phyloP scores from a whole-genome alignment of 2,113 vertebrate species.

The Cryptomyrus ogoouensis region DNA sequence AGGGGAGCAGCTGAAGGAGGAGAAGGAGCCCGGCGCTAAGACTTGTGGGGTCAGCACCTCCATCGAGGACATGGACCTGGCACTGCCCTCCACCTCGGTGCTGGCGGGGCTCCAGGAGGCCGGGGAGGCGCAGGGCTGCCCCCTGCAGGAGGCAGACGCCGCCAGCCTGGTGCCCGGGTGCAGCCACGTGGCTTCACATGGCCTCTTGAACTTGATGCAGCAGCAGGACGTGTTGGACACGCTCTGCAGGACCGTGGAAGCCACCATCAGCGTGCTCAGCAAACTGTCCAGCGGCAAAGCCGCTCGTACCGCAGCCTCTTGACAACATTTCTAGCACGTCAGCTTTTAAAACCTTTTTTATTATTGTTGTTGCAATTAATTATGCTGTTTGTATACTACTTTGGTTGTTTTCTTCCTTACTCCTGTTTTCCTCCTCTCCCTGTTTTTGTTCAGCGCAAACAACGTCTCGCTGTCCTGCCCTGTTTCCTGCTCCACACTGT shows the following conservation, averaged over 20 bases:
- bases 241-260: conserved; percentile 93
- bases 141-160: conserved; percentile 68
- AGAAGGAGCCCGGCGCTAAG: conserved; percentile 62
- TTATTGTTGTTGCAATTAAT: conserved; percentile 12
- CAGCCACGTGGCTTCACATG: conserved; percentile 70
- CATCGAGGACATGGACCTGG: conserved; percentile 65
- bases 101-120: conserved; percentile 68
- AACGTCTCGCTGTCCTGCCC: conserved; percentile 50
- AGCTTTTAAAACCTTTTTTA: conserved; percentile 30
- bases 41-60: conserved; percentile 42
- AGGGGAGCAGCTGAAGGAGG: conserved; percentile 46
- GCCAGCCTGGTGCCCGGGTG: conserved; percentile 56
- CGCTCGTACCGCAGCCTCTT: conserved; percentile 81
- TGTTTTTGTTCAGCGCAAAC: background rate
- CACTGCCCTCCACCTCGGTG: conserved; percentile 70
- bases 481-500: conserved; percentile 72
- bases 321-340: conserved; percentile 78
- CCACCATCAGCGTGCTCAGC: conserved; percentile 83
- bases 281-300: conserved; percentile 78
- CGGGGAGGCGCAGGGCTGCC: conserved; percentile 69
- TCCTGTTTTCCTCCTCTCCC: background rate
- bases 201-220: conserved; percentile 67
- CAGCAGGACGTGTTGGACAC: conserved; percentile 90
- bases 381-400: conserved; percentile 41
- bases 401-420: conserved; percentile 35